A percentile compares a stretch with the other conserved stretches of the same genome.
Conservation (phyloP, 1,140 invertebrate genomes). For the Drosophila gunungcola region DNA sequence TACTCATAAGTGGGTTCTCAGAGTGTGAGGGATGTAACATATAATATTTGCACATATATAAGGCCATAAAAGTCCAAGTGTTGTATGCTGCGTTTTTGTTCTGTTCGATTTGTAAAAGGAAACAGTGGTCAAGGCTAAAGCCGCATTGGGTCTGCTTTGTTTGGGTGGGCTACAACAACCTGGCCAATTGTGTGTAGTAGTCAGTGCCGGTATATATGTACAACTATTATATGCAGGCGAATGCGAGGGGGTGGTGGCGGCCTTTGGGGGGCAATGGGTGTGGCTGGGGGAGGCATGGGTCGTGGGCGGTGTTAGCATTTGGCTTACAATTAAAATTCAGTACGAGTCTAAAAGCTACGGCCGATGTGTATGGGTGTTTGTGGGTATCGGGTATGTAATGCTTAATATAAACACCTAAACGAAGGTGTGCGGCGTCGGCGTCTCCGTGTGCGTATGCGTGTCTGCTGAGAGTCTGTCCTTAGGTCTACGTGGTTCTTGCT, state of each 20-base stretch:
- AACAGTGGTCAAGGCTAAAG: constrained; percentile 5
- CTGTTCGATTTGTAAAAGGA: neutral
- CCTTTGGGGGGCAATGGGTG: neutral
- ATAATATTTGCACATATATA: constrained; percentile 37
- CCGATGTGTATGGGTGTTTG: constrained; percentile 42
- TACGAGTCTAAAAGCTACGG: constrained; percentile 70
- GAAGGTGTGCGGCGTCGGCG: constrained; percentile 25
- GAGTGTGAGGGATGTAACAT: constrained; percentile 2
- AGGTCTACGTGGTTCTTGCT: constrained; percentile 37
- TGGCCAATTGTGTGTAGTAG: neutral
- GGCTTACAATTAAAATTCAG: constrained; percentile 73
- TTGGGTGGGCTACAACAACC: neutral
- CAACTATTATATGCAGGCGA: constrained; percentile 47
- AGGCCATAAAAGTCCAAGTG: neutral
- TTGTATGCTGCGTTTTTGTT: too few species aligned
- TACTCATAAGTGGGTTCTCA: constrained; percentile 13
- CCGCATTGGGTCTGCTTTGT: neutral
- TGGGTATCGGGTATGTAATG: constrained; percentile 13
- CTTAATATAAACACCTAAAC: constrained; percentile 46
- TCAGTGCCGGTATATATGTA: constrained; percentile 17
- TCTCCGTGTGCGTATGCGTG: constrained; percentile 22
- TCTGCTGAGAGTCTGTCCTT: constrained; percentile 35
- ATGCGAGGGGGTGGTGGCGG: constrained; percentile 3
- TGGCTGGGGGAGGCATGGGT: neutral
- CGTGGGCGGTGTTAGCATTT: constrained; percentile 36